phyloP scores from a whole-genome alignment of 2,797 vertebrate species.

The Squalus acanthias region DNA sequence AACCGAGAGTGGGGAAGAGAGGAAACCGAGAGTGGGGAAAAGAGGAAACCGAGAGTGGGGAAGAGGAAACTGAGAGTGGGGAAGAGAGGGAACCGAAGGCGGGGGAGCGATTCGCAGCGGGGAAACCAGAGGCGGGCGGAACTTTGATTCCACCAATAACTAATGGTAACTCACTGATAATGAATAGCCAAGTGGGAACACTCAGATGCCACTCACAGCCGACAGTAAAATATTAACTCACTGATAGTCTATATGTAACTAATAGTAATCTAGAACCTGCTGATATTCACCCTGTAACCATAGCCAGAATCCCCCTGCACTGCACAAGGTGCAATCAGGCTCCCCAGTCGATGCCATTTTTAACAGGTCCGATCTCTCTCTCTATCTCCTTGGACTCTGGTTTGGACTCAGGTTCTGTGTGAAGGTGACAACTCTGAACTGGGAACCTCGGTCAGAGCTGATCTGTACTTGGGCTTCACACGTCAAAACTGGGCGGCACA shows the following conservation, averaged over 20 bases:
- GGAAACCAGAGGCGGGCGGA: background rate
- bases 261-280: background rate
- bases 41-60: too few relatives aligned
- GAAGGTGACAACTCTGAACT: background rate
- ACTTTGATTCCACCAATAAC: background rate
- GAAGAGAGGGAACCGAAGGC: background rate
- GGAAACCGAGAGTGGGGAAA: background rate
- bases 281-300: background rate
- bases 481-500: background rate
- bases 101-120: background rate
- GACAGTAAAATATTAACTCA: background rate
- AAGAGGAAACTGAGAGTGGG: background rate
- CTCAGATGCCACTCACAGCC: background rate
- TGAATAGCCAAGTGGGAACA: background rate
- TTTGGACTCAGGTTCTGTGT: background rate
- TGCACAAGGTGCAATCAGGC: background rate
- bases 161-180: background rate
- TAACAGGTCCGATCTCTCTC: background rate
- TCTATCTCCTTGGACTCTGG: background rate
- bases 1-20: background rate
- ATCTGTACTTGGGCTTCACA: background rate
- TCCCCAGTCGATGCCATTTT: background rate
- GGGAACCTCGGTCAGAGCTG: background rate
- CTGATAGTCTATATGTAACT: background rate
- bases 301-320: background rate